A percentile compares a stretch with the other conserved stretches of the same genome.
Conservation (phyloP, 2,797 vertebrate genomes). For the Betta splendens region DNA sequence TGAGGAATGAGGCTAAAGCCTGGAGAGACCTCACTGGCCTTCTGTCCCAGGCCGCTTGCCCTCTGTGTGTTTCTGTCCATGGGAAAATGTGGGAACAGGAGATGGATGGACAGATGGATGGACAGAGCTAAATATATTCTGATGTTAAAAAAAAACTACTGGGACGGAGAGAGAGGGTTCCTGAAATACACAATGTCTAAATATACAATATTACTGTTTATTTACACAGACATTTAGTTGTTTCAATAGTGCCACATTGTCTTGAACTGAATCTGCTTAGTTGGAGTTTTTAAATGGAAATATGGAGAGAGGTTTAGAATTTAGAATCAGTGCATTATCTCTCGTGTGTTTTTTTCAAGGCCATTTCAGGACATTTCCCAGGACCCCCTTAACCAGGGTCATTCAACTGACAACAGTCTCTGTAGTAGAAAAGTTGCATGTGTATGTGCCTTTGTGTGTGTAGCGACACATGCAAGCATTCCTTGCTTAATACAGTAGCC, state of each 20-base stretch:
- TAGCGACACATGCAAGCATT: conserved; percentile 13
- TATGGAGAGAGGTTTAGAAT: conserved; percentile 18
- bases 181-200: not conserved
- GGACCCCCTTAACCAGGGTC: conserved; percentile 63
- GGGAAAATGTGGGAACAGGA: conserved; percentile 47
- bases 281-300: conserved; percentile 25
- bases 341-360: conserved; percentile 13
- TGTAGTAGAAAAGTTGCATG: conserved; percentile 30
- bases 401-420: conserved; percentile 51
- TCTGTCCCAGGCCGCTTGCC: conserved; percentile 56
- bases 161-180: not conserved
- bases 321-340: conserved; percentile 24
- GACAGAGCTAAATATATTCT: conserved; percentile 44
- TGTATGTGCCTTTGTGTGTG: conserved; percentile 25
- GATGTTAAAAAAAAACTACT: not conserved
- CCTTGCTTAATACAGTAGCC: conserved; percentile 29
- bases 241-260: conserved; percentile 2
- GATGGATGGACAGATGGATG: conserved; percentile 37
- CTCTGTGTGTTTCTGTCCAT: conserved; percentile 40
- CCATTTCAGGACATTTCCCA: conserved; percentile 76
- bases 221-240: not conserved
- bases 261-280: conserved; percentile 8
- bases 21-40: conserved; percentile 55
- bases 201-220: not conserved
- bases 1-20: conserved; percentile 32